Conservation (phyloP, 2,888 invertebrate species). For the Thalpophila matura region DNA sequence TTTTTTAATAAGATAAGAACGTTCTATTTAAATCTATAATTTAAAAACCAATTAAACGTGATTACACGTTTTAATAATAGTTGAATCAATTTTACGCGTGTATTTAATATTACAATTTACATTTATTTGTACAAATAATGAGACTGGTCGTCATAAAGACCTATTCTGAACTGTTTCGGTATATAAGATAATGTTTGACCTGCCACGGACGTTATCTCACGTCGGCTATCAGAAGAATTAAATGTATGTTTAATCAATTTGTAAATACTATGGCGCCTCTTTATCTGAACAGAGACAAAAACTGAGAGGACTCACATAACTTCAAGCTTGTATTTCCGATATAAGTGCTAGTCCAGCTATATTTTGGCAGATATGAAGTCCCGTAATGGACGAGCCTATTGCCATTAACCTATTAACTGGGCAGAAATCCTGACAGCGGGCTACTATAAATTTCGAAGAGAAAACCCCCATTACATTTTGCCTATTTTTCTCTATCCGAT, state of each 20-base stretch:
- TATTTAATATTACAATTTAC: neutral
- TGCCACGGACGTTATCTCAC: slow-evolving; percentile 18
- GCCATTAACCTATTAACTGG: too few species aligned
- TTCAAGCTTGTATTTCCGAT: neutral
- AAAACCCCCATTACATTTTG: too few species aligned
- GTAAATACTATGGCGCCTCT: slow-evolving; percentile 35
- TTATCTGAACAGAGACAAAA: slow-evolving; percentile 26
- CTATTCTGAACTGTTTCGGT: slow-evolving; percentile 17
- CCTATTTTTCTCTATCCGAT: too few species aligned
- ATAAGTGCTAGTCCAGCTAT: too few species aligned
- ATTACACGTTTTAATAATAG: too few species aligned
- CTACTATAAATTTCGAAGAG: too few species aligned
- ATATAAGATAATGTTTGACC: slow-evolving; percentile 40
- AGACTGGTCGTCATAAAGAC: neutral
- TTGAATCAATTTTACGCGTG: too few species aligned
- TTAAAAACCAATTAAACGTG: neutral
- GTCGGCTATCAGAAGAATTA: slow-evolving; percentile 26
- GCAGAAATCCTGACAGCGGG: too few species aligned
- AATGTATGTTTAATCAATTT: slow-evolving; percentile 32
- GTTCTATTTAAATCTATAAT: too few species aligned
- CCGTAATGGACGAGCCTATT: too few species aligned
- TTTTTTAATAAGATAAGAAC: too few species aligned
- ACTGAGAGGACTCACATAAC: neutral
- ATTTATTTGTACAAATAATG: neutral
- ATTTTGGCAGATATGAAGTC: too few species aligned